Conservation (phyloP, 23 tunicate genomes). For the Halocynthia aurantium region DNA sequence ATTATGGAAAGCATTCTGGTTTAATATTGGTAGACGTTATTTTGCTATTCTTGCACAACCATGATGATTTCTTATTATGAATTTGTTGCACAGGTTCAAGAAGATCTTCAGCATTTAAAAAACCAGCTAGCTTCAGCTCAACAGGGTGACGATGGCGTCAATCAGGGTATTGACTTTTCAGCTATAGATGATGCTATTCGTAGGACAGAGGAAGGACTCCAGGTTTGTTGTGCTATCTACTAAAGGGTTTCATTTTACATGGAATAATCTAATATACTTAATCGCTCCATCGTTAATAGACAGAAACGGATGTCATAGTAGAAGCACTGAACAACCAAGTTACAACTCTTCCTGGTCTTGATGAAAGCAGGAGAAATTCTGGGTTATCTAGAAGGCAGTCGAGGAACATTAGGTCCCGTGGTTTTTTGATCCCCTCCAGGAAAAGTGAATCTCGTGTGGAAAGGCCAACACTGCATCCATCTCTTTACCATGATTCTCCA, state of each 20-base stretch:
- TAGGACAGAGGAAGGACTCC: conserved; percentile 73
- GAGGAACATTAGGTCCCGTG: conserved; percentile 14
- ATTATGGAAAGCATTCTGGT: too few relatives aligned
- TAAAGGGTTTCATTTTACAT: too few relatives aligned
- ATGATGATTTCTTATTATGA: neutral
- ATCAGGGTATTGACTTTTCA: conserved; percentile 46
- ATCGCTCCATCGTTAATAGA: conserved; percentile 30
- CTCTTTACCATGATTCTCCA: conserved; percentile 79
- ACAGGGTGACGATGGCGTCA: conserved; percentile 15
- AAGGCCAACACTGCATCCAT: conserved; percentile 58
- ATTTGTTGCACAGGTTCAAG: conserved; percentile 64
- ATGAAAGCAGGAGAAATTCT: conserved; percentile 21
- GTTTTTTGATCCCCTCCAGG: conserved; percentile 5
- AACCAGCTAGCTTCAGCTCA: conserved; percentile 39
- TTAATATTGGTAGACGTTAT: neutral
- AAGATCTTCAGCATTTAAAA: conserved; percentile 61
- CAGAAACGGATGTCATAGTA: conserved; percentile 64
- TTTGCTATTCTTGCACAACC: neutral
- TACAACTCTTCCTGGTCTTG: conserved; percentile 60
- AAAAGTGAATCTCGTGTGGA: conserved; percentile 14
- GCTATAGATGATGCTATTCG: conserved; percentile 68
- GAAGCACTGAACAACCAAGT: conserved; percentile 76
- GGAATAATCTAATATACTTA: too few relatives aligned
- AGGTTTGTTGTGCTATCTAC: conserved; percentile 32
- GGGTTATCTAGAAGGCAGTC: conserved; percentile 16